These are phyloP conservation scores for Etheostoma cragini DNA, from an alignment of 2,113 vertebrate genomes.

Conservation along the genomic window DNA sequence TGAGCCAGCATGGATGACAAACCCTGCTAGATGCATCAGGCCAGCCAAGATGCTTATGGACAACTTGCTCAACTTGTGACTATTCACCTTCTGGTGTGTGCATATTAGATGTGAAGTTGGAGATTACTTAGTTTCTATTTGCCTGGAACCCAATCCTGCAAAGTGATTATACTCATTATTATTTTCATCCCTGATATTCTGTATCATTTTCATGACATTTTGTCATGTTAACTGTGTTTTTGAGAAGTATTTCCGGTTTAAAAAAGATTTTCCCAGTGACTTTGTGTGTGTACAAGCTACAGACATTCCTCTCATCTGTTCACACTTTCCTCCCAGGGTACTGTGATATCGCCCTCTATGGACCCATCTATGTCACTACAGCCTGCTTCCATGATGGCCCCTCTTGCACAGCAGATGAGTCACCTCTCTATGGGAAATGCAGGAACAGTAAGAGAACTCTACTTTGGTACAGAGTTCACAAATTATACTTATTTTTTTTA, in stretches of 20 bases:
- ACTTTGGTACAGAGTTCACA: not conserved
- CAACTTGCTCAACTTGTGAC: slow-evolving; percentile 46
- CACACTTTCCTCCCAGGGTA: slow-evolving; percentile 84
- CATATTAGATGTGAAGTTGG: slow-evolving; percentile 22
- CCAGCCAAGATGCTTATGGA: slow-evolving; percentile 39
- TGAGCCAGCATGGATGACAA: slow-evolving; percentile 39
- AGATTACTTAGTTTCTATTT: slow-evolving; percentile 11
- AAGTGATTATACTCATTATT: not conserved
- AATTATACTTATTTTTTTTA: not conserved
- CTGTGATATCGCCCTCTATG: slow-evolving; percentile 97
- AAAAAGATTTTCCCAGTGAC: not conserved
- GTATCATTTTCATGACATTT: not conserved
- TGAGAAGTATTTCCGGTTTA: not conserved
- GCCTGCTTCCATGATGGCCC: slow-evolving; percentile 93
- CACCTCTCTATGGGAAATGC: slow-evolving; percentile 94
- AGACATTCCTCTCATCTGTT: slow-evolving; percentile 16
- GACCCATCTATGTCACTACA: slow-evolving; percentile 98
- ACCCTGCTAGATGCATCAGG: slow-evolving; percentile 31
- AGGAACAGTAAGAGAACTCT: slow-evolving; percentile 87
- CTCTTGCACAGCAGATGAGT: slow-evolving; percentile 97
- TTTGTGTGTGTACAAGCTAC: not conserved
- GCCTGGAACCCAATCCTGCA: slow-evolving; percentile 2
- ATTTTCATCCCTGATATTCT: not conserved
- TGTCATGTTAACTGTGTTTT: not conserved
- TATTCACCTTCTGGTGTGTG: slow-evolving; percentile 40